Evolutionary conservation across 2,888 invertebrate genomes (phyloP).

Genomic region (Diarsia dahlii): DNA sequence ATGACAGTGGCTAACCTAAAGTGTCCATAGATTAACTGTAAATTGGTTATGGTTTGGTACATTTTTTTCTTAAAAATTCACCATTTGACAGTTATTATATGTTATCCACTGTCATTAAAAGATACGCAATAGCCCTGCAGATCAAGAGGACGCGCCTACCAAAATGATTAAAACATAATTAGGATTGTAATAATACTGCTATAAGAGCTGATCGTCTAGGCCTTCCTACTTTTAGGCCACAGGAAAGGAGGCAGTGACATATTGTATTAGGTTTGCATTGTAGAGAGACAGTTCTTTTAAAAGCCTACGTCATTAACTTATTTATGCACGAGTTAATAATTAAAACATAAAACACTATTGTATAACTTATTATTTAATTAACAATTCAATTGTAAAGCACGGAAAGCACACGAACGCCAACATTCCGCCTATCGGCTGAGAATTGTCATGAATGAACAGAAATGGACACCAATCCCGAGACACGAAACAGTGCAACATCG

Average conservation of each 20-base stretch:
- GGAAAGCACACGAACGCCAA: conserved; percentile 41
- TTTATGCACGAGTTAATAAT: not conserved
- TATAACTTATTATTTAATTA: conserved; percentile 27
- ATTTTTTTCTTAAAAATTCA: too few species aligned
- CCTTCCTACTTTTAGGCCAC: not conserved
- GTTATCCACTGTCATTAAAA: too few species aligned
- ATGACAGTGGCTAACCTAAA: too few species aligned
- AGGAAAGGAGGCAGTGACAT: not conserved
- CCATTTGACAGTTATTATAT: too few species aligned
- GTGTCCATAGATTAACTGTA: too few species aligned
- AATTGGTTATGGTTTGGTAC: too few species aligned
- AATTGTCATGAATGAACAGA: conserved; percentile 71
- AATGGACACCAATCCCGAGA: conserved; percentile 66
- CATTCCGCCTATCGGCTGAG: conserved; percentile 48
- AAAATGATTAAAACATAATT: not conserved
- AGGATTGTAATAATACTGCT: not conserved
- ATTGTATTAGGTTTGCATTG: not conserved
- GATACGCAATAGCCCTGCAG: too few species aligned
- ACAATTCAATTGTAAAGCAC: conserved; percentile 29
- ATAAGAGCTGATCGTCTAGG: not conserved
- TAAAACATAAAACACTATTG: not conserved
- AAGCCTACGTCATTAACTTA: not conserved
- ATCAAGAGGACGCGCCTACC: too few species aligned
- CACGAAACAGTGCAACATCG: conserved; percentile 64
- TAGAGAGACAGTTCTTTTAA: not conserved